Base-by-base conservation (phyloP, 1,140 invertebrate species). In the Sycophaga agraensis region DNA sequence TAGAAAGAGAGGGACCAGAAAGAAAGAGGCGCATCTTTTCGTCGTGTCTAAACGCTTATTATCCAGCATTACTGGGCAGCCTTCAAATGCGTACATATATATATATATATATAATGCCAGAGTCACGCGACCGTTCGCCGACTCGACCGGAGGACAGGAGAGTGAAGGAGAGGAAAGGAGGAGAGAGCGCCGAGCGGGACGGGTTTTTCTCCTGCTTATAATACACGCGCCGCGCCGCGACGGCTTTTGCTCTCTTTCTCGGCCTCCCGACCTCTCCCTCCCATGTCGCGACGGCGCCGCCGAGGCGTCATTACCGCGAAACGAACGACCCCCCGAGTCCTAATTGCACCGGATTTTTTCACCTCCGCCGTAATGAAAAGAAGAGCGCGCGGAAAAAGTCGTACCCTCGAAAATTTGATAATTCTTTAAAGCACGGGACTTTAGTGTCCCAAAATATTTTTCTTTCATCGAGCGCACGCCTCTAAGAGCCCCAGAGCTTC, bases 41-140 rank as follows among this genome's bases (percentile, higher is more conserved):
- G 67, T 71, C 67, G 70, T 76, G 69, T 69, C 70, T 74, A 76
- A 77, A 77, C 70, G 72, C 73, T 76, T 74, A 77, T 77, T 77
- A 78, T 68, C 70, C 68, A 69, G 72, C 70, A 74, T 75, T 76
- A 74, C 70, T 60, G 59, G 65, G 65, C 58, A 70, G 66, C 67
- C 64, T 64, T 68, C 68, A 67, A 68, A 67, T 65, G 62, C 66
- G n/a, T n/a, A n/a, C n/a, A n/a, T n/a, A n/a, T n/a, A n/a, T n/a
- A n/a, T n/a, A n/a, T n/a, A n/a, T n/a, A n/a, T n/a, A n/a, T n/a
- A 70, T 73, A 74, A 74, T 71, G 70, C 67, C 39, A 68, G 60
- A 72, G 74, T 77, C 75, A 77, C 75, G 75, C 75, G 70, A 77
- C 49, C 68, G 64, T 69, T 70, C 65, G 68, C 62, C n/a, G n/a